These are phyloP conservation scores for Lycopodina hypogea DNA, from an alignment of 37 sponge, comb jelly and placozoan genomes.

Conservation along the genomic window DNA sequence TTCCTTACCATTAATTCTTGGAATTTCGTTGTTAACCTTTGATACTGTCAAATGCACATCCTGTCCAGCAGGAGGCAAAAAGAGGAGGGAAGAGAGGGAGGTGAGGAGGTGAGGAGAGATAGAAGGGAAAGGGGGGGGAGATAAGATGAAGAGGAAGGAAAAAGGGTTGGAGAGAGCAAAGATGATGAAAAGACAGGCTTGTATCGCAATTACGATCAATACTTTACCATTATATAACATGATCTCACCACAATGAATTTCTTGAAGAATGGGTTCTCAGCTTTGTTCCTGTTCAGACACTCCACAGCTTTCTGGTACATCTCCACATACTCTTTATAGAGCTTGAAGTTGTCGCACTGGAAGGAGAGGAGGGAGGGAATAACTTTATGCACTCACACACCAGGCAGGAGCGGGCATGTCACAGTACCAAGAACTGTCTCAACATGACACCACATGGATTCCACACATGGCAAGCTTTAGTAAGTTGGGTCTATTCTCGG, in stretches of 20 bases:
- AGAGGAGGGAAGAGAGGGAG: background rate
- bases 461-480: too few species aligned
- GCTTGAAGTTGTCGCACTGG: constrained; percentile 67
- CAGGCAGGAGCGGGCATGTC: background rate
- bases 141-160: too few species aligned
- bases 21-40: constrained; percentile 41
- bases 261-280: constrained; percentile 40
- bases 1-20: constrained; percentile 51
- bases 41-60: constrained; percentile 51
- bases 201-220: too few species aligned
- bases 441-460: too few species aligned
- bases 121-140: too few species aligned
- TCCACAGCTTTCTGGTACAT: constrained; percentile 57
- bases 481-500: too few species aligned
- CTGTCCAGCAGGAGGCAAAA: background rate
- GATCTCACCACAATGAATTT: constrained; percentile 55
- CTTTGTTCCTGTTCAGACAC: constrained; percentile 41
- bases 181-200: too few species aligned
- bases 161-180: too few species aligned
- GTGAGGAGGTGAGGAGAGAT: too few species aligned
- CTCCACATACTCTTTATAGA: constrained; percentile 84
- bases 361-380: constrained; percentile 3
- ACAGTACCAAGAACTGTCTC: too few species aligned
- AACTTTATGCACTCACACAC: too few species aligned
- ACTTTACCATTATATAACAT: too few species aligned